Base-by-base conservation (phyloP, 2,113 vertebrate species). In the Bagarius yarrelli region DNA sequence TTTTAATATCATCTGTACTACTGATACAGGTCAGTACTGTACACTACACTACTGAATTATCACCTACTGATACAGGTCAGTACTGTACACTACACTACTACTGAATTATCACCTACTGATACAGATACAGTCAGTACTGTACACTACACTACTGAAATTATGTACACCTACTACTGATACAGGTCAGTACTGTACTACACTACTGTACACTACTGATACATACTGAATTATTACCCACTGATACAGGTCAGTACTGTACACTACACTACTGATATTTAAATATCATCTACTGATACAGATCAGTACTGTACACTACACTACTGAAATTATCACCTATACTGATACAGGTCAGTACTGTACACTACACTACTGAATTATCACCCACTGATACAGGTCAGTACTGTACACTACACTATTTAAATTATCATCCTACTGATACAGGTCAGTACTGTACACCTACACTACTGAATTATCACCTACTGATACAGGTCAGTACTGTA, bases 261-360 rank as follows among this genome's bases (percentile, higher is more conserved):
- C n/a, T n/a, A n/a, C n/a, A n/a, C n/a, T n/a, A n/a, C n/a, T n/a
- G n/a, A n/a, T n/a, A n/a, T n/a, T n/a, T n/a, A n/a, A n/a, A n/a
- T n/a, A n/a, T n/a, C n/a, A n/a, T n/a, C 47, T 78, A 53, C 76
- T 78, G 61, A 32, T 73, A 5, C 76, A 66, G 76, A 59, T 71
- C 69, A 71, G 69, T 52, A 52, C 44, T 52, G 36, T 47, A 23
- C 19, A 23, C 11, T 25, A 53, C 50, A 21, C 47, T 72, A 72
- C 25, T 72, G 47, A 72, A 72, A 21, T 27, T n/a, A n/a, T n/a
- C n/a, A 32, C 25, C 52, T 8, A 3, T 30, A 36, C 34, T 36
- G 30, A 8, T 36, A 0, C 30, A 34, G 30, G 30, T 34, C 61
- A 34, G 61, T 64, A 18, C 32, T 36, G 6, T 34, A 64, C 30